phyloP scores from a whole-genome alignment of 1,140 invertebrate species.

The Drosophila kanapiae region DNA sequence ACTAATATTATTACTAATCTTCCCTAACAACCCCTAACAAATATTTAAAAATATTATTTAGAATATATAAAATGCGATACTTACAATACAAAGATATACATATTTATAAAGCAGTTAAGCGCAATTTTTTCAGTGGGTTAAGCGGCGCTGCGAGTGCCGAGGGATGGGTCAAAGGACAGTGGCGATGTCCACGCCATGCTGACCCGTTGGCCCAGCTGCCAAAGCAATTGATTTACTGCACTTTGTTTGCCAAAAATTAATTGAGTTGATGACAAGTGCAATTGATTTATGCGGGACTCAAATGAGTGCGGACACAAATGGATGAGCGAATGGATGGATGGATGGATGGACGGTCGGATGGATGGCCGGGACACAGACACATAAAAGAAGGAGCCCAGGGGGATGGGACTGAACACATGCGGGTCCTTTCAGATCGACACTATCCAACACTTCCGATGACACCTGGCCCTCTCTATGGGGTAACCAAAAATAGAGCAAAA shows the following conservation, averaged over 20 bases:
- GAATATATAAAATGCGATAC: neutral
- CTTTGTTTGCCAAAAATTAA: constrained; percentile 85
- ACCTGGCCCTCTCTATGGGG: neutral
- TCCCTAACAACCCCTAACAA: no score
- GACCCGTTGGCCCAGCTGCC: constrained; percentile 78
- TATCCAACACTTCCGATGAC: constrained; percentile 38
- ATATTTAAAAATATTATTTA: neutral
- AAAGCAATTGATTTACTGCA: constrained; percentile 85
- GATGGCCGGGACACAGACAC: constrained; percentile 20
- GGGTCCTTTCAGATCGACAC: constrained; percentile 28
- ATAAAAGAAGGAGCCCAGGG: constrained; percentile 21
- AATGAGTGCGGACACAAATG: constrained; percentile 79
- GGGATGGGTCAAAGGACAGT: constrained; percentile 22
- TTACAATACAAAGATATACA: neutral
- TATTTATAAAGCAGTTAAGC: no score
- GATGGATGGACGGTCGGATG: constrained; percentile 13
- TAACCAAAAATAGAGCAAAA: constrained; percentile 10
- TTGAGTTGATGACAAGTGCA: constrained; percentile 85
- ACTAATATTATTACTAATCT: no score
- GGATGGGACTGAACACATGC: constrained; percentile 24
- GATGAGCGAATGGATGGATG: constrained; percentile 33
- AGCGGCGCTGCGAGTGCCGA: neutral
- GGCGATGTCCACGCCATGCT: constrained; percentile 45
- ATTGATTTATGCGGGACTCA: constrained; percentile 85
- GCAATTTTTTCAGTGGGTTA: constrained; percentile 10